phyloP scores from a whole-genome alignment of 2,113 vertebrate genomes.

The Chlorocebus sabaeus region DNA sequence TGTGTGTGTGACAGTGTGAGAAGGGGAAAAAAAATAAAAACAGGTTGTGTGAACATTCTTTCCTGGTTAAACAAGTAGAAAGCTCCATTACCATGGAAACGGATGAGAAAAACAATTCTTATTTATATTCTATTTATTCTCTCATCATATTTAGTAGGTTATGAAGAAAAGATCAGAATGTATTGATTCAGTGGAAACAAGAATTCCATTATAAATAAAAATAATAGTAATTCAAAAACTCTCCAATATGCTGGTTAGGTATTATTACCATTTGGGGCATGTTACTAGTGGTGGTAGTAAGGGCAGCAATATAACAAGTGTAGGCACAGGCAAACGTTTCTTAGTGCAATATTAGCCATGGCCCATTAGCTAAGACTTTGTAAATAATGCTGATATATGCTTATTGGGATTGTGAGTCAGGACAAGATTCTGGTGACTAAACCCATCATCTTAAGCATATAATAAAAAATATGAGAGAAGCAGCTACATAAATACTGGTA shows the following conservation, averaged over 20 bases:
- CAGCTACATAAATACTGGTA: background rate
- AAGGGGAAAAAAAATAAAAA: background rate
- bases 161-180: slow-evolving; percentile 30
- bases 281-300: background rate
- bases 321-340: background rate
- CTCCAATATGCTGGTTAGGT: background rate
- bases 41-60: background rate
- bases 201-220: slow-evolving; percentile 19
- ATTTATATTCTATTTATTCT: slow-evolving; percentile 17
- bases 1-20: no score
- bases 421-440: background rate
- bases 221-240: background rate
- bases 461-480: background rate
- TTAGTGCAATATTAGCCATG: background rate
- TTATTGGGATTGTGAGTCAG: background rate
- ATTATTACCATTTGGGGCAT: background rate
- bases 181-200: background rate
- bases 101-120: slow-evolving; percentile 17
- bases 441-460: background rate
- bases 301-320: background rate
- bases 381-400: background rate
- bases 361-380: background rate
- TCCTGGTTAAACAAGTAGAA: slow-evolving; percentile 47
- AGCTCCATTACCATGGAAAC: slow-evolving; percentile 69
- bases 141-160: background rate